phyloP scores from a whole-genome alignment of 2,888 invertebrate species.

The Drepanosiphum platanoidis region DNA sequence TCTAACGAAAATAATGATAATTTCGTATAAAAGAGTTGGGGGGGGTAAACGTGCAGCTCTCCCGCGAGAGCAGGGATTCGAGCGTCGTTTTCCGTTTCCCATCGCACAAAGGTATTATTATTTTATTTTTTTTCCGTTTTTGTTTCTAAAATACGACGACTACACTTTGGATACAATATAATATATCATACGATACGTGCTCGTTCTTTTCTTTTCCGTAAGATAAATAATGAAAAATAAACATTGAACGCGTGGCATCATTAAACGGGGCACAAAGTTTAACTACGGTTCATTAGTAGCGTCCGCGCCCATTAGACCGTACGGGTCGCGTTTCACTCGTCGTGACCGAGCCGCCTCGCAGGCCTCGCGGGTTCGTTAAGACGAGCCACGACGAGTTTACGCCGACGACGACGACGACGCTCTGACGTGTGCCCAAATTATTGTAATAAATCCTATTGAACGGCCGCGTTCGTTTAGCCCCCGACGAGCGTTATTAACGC shows the following conservation, averaged over 20 bases:
- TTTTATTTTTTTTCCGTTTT: not conserved
- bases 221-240: conserved; percentile 47
- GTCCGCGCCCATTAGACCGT: conserved; percentile 17
- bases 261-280: conserved; percentile 22
- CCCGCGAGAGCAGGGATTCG: not conserved
- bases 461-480: not conserved
- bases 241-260: conserved; percentile 12
- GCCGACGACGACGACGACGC: too few relatives aligned
- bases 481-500: not conserved
- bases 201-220: not conserved
- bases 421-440: not conserved
- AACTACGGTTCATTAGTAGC: conserved; percentile 45
- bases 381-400: not conserved
- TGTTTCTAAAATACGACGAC: not conserved
- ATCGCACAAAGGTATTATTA: not conserved
- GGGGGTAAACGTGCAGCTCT: not conserved
- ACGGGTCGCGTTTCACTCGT: conserved; percentile 28
- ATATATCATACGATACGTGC: not conserved
- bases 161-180: not conserved
- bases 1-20: too few relatives aligned
- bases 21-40: not conserved
- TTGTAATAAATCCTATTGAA: not conserved
- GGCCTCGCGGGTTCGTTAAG: not conserved
- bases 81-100: not conserved
- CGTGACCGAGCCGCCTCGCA: not conserved